A percentile compares a stretch with the other conserved stretches of the same genome.
Conservation (phyloP, 2,113 vertebrate species). For the Choloepus hoffmanni region DNA sequence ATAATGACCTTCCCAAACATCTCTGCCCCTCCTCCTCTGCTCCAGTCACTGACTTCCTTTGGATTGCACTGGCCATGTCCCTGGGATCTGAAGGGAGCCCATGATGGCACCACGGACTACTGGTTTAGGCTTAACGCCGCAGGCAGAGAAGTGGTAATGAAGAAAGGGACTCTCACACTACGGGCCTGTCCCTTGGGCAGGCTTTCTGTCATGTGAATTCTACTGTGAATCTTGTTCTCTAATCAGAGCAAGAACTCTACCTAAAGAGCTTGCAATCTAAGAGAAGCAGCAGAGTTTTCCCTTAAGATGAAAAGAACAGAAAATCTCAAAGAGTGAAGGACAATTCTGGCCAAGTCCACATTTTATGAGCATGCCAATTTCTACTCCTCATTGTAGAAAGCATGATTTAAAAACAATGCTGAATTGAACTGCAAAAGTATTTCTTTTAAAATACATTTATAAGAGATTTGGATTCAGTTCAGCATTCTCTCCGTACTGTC, state of each 20-base stretch:
- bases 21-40: background rate
- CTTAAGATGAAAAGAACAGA: background rate
- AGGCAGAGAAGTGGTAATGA: background rate
- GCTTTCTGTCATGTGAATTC: background rate
- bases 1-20: constrained; percentile 59
- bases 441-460: constrained; percentile 64
- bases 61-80: background rate
- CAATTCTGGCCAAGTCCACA: background rate
- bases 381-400: constrained; percentile 49
- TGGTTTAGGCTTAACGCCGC: background rate
- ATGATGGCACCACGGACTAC: fast-evolving
- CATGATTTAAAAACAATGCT: constrained; percentile 55
- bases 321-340: background rate
- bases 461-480: constrained; percentile 67
- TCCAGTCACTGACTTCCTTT: background rate
- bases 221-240: background rate
- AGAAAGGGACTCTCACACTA: background rate
- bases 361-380: constrained; percentile 57
- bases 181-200: background rate
- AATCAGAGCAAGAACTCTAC: background rate
- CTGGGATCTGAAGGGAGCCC: background rate
- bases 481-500: constrained; percentile 77
- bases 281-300: background rate
- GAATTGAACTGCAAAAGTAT: constrained; percentile 14
- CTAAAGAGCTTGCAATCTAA: background rate